phyloP scores from a whole-genome alignment of 2,888 invertebrate genomes.

The Drosophila leonis region DNA sequence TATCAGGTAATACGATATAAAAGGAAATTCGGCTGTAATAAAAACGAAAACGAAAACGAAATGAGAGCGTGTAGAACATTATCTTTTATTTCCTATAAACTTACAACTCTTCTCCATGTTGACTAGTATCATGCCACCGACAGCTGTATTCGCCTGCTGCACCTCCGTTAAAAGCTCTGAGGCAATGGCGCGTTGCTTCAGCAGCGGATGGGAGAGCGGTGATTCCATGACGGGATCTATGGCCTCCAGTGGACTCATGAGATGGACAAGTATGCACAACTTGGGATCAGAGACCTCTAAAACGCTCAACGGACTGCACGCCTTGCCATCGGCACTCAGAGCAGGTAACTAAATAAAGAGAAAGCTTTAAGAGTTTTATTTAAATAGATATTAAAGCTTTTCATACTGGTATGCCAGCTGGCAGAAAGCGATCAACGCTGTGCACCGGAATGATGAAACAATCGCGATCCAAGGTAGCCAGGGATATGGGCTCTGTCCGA shows the following conservation, averaged over 20 bases:
- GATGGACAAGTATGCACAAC: conserved; percentile 93
- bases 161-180: conserved; percentile 91
- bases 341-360: conserved; percentile 86
- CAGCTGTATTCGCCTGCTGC: conserved; percentile 90
- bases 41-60: not conserved
- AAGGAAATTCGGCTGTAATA: conserved; percentile 93
- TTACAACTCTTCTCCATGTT: conserved; percentile 94
- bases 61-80: not conserved
- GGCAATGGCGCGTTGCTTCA: conserved; percentile 92
- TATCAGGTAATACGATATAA: conserved; percentile 95
- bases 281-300: conserved; percentile 95
- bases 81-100: conserved; percentile 26
- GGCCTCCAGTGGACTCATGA: conserved; percentile 95
- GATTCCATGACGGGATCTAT: conserved; percentile 94
- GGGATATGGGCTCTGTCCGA: conserved; percentile 89
- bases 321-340: conserved; percentile 87
- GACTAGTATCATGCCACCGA: conserved; percentile 93
- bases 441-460: conserved; percentile 97
- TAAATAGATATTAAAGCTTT: not conserved
- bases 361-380: not conserved
- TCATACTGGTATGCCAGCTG: conserved; percentile 93
- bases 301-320: conserved; percentile 88
- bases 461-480: conserved; percentile 94
- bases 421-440: conserved; percentile 94
- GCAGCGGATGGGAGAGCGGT: conserved; percentile 92